phyloP scores from a whole-genome alignment of 1,140 invertebrate species.

The Carcinoscorpius rotundicauda region DNA sequence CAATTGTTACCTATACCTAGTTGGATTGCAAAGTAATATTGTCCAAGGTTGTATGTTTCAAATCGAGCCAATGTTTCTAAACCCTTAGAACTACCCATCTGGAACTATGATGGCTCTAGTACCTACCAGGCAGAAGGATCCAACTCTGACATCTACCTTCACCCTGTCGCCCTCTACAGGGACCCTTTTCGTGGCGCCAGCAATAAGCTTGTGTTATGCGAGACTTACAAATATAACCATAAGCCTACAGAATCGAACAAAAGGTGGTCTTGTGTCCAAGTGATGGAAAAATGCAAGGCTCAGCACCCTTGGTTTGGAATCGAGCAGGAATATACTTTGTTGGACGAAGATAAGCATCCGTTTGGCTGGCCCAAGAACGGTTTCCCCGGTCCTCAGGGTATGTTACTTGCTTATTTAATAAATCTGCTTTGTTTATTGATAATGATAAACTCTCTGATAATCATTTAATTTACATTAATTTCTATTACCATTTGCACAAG shows the following conservation, averaged over 20 bases:
- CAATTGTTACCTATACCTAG: too few species aligned
- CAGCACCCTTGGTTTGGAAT: constrained; percentile 90
- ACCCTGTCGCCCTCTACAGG: constrained; percentile 76
- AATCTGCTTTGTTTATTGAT: too few species aligned
- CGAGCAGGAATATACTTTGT: constrained; percentile 83
- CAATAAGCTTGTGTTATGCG: constrained; percentile 82
- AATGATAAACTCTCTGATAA: too few species aligned
- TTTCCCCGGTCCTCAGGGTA: constrained; percentile 67
- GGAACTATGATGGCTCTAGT: constrained; percentile 90
- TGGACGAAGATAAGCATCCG: constrained; percentile 61
- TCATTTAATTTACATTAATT: too few species aligned
- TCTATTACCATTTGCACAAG: too few species aligned
- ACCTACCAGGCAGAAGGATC: constrained; percentile 44
- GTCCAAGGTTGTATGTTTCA: too few species aligned
- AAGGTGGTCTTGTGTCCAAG: constrained; percentile 14
- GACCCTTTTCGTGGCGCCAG: constrained; percentile 78
- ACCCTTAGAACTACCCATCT: constrained; percentile 63
- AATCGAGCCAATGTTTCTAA: not conserved
- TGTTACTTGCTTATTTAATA: not conserved
- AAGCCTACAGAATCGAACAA: constrained; percentile 42
- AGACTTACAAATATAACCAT: constrained; percentile 56
- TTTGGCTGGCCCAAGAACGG: constrained; percentile 92
- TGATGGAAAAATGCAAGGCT: constrained; percentile 39
- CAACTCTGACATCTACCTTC: constrained; percentile 74
- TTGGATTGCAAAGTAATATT: too few species aligned